Evolutionary conservation across 2,113 vertebrate species (phyloP).

Genomic region (Nerophis lumbriciformis): DNA sequence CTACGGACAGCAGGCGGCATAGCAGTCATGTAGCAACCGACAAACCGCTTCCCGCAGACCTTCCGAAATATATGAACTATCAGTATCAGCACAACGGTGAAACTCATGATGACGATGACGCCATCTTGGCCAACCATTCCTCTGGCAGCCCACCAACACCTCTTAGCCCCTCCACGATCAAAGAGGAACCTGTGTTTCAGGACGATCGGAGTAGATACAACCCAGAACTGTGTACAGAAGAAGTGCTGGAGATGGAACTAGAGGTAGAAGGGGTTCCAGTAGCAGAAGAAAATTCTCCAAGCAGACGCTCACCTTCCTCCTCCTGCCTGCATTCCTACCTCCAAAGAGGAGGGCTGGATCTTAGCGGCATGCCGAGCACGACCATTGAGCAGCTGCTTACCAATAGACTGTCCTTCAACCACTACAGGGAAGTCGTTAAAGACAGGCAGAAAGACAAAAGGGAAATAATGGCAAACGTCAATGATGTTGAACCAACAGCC

Average conservation of each 20-base stretch:
- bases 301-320: slow-evolving; percentile 79
- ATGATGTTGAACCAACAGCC: slow-evolving; percentile 55
- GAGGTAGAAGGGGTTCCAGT: slow-evolving; percentile 79
- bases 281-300: slow-evolving; percentile 73
- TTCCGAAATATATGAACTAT: slow-evolving; percentile 96
- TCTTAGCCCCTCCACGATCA: slow-evolving; percentile 81
- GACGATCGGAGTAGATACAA: slow-evolving; percentile 83
- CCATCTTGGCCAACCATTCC: slow-evolving; percentile 84
- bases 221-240: slow-evolving; percentile 74
- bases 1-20: slow-evolving; percentile 59
- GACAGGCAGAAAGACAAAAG: slow-evolving; percentile 98
- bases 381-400: slow-evolving; percentile 84
- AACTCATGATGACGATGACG: slow-evolving; percentile 49
- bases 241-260: slow-evolving; percentile 79
- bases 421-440: slow-evolving; percentile 84
- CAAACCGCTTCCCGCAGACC: slow-evolving; percentile 62
- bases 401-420: slow-evolving; percentile 85
- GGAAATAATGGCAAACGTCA: slow-evolving; percentile 80
- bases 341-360: slow-evolving; percentile 78
- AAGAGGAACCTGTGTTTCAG: slow-evolving; percentile 83
- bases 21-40: slow-evolving; percentile 62
- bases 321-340: slow-evolving; percentile 86
- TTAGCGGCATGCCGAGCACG: slow-evolving; percentile 78
- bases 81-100: slow-evolving; percentile 93
- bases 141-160: slow-evolving; percentile 64